phyloP scores from a whole-genome alignment of 2,113 vertebrate species.

The Ptilorrhoa leucosticta region DNA sequence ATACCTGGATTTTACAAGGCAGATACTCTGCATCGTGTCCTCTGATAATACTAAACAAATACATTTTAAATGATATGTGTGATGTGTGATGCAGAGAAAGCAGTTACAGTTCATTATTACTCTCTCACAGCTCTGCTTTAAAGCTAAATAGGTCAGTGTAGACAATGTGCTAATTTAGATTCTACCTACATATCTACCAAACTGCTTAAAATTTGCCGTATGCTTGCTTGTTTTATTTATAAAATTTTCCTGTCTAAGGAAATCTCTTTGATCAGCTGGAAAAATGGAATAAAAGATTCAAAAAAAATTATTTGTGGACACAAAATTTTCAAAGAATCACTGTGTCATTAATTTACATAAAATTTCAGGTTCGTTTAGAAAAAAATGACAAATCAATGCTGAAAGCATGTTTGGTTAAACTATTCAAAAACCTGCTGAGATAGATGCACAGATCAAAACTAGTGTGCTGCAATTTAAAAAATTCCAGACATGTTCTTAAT shows the following conservation, averaged over 20 bases:
- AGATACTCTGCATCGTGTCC: background rate
- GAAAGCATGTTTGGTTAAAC: conserved; percentile 53
- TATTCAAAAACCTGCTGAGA: background rate
- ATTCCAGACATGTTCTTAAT: conserved; percentile 39
- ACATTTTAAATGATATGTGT: background rate
- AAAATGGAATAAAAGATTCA: conserved; percentile 55
- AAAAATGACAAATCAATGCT: conserved; percentile 66
- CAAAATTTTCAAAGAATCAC: conserved; percentile 68
- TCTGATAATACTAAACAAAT: conserved; percentile 25
- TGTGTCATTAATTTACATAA: conserved; percentile 66
- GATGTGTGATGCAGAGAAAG: background rate
- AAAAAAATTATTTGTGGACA: conserved; percentile 50
- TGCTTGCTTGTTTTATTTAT: conserved; percentile 48
- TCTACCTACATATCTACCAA: conserved; percentile 46
- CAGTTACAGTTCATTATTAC: conserved; percentile 21
- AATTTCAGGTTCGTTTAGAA: conserved; percentile 67
- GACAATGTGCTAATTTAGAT: conserved; percentile 51
- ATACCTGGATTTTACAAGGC: background rate
- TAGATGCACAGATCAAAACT: conserved; percentile 56
- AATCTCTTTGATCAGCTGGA: conserved; percentile 64
- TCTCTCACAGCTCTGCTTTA: conserved; percentile 35
- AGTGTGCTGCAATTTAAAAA: conserved; percentile 7
- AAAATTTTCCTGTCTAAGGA: conserved; percentile 55
- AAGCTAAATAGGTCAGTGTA: conserved; percentile 55
- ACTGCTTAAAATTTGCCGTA: conserved; percentile 27